Evolutionary conservation across 1,140 invertebrate species (phyloP).

Genomic region (Ylistrum balloti): DNA sequence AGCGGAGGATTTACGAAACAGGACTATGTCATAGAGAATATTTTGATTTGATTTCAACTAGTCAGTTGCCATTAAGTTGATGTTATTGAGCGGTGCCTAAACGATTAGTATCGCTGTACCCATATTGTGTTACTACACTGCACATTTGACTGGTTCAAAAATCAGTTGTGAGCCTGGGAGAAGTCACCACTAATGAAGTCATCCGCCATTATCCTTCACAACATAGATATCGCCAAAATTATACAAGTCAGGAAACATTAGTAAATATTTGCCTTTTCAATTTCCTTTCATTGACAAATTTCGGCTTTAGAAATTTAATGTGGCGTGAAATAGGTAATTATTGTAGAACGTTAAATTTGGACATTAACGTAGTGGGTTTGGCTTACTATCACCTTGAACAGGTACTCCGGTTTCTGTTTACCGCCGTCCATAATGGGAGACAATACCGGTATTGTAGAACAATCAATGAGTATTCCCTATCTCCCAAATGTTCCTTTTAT

Average conservation of each 20-base stretch:
- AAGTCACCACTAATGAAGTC: conserved; percentile 38
- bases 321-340: conserved; percentile 2
- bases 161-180: neutral
- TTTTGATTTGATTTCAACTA: neutral
- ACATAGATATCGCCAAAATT: neutral
- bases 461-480: neutral
- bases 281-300: conserved; percentile 24
- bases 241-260: conserved; percentile 7
- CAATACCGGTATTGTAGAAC: neutral
- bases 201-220: neutral
- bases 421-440: neutral
- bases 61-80: neutral
- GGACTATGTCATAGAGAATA: neutral
- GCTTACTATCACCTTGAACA: conserved; percentile 1
- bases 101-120: neutral
- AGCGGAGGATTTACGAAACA: neutral
- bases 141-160: neutral
- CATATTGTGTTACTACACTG: neutral
- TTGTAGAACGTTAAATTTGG: neutral
- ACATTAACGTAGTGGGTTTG: neutral
- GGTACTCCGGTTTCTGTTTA: neutral
- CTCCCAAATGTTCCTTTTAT: conserved; percentile 20
- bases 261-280: conserved; percentile 29
- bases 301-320: conserved; percentile 14
- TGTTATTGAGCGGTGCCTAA: neutral